Evolutionary conservation across 2,113 vertebrate species (phyloP), one percentile per base, ranked within the genome.

Genomic region (Sphaerodactylus townsendi): DNA sequence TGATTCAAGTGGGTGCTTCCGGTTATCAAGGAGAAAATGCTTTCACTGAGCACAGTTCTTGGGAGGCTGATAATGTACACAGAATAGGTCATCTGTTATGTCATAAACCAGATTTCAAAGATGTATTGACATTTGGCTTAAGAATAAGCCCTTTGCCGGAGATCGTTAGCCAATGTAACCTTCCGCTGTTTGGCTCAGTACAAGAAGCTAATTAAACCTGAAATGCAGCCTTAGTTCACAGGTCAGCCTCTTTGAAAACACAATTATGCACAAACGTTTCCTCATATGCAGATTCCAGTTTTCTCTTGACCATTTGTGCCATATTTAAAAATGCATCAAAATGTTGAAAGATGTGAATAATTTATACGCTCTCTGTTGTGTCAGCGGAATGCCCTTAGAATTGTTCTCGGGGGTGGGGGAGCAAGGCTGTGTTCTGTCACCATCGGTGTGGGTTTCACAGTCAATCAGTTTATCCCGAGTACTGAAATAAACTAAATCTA

Each of bases 161-260:
- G 90, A 50, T 86, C 41, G 82, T 77, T 77, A 89, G 13, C 59
- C 53, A 84, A 71, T n/a, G 1, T 83, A 89, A 93, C 82, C 30
- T 88, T 92, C 76, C 81, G 44, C 23, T 68, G 76, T 77, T 87
- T 81, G 70, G 28, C 44, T 35, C 44, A 64, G 37, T 8, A 44
- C 76, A 48, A 23, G 83, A 81, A 79, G 81, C 35, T 71, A 87
- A 85, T 89, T 82, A 91, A 87, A 35, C 25, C 81, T 10, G 78
- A 82, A 85, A 76, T 64, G 30, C 48, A 44, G 39, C 48, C 44
- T 8, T 2, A 68, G 25, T 70, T 59, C 70, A 53, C 83, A 92
- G 35, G 3, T 13, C 1, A 46, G 13, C 78, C 6, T 74, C 79
- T 89, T 73, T 46, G 21, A 1, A 10, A 77, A 3, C 53, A 46